phyloP scores from a whole-genome alignment of 2,113 vertebrate genomes.

The Gavialis gangeticus region DNA sequence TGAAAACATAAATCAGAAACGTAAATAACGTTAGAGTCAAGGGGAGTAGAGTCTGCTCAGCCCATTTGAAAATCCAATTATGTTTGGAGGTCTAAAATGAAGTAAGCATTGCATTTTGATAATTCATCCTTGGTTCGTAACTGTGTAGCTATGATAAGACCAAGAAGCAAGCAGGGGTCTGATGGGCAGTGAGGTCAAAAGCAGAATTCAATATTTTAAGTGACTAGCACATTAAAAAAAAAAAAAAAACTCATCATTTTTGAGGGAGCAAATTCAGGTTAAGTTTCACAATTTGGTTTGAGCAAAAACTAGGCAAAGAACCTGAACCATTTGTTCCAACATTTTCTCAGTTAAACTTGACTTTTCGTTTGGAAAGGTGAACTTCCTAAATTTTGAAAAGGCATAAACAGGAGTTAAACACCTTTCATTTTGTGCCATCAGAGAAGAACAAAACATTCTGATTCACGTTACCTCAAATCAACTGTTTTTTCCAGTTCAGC shows the following conservation, averaged over 20 bases:
- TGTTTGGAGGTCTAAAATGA: background rate
- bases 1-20: background rate
- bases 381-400: no score
- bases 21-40: background rate
- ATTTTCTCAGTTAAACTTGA: background rate
- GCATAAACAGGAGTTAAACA: no score
- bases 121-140: background rate
- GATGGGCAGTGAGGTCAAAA: no score
- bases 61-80: background rate
- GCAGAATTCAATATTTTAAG: no score
- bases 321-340: background rate
- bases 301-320: background rate
- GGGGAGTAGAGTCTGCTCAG: background rate
- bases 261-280: background rate
- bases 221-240: background rate
- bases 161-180: no score
- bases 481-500: no score
- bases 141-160: background rate
- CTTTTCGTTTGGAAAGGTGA: no score
- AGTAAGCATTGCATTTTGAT: background rate
- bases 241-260: background rate
- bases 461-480: no score
- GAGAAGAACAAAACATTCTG: no score
- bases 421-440: no score
- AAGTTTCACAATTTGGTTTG: background rate